A percentile compares a stretch with the other conserved stretches of the same genome.
These are phyloP conservation scores for Antheraea pernyi DNA, from an alignment of 1,140 invertebrate genomes.

Conservation along the genomic window DNA sequence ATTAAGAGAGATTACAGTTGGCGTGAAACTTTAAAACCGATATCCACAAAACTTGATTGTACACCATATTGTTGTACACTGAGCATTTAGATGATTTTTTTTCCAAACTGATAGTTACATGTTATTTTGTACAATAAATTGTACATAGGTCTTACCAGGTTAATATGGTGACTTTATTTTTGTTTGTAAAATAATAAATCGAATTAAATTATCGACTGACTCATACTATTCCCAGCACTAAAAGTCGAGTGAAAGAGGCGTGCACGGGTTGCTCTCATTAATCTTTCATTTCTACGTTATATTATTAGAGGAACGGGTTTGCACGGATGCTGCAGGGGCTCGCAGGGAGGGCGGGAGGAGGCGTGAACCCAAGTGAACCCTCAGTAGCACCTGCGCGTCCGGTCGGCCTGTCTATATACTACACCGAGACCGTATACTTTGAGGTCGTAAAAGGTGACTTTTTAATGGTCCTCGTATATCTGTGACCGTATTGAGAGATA, in stretches of 20 bases:
- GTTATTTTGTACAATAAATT: too few species aligned
- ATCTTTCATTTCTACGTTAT: constrained; percentile 77
- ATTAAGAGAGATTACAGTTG: too few species aligned
- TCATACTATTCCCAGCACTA: constrained; percentile 10
- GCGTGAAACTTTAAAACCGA: too few species aligned
- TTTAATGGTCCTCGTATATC: constrained; percentile 26
- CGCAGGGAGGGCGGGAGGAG: constrained; percentile 28
- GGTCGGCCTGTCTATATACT: constrained; percentile 30
- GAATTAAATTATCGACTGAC: not conserved
- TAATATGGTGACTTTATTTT: too few species aligned
- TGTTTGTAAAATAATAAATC: too few species aligned
- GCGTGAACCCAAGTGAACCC: constrained; percentile 72
- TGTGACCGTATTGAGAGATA: constrained; percentile 24
- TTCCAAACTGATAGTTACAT: too few species aligned
- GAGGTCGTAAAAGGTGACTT: constrained; percentile 30
- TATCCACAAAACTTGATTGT: too few species aligned
- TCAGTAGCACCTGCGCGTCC: constrained; percentile 73
- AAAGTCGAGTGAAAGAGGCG: constrained; percentile 64
- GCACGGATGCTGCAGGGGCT: constrained; percentile 59
- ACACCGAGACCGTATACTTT: constrained; percentile 5
- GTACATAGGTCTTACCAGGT: too few species aligned
- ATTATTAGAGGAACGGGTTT: constrained; percentile 77
- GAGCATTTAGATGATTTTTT: too few species aligned
- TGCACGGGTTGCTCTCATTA: constrained; percentile 76
- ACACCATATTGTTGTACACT: too few species aligned